These are phyloP conservation scores for Erythrolamprus reginae DNA, from an alignment of 2,113 vertebrate genomes.

Conservation along the genomic window DNA sequence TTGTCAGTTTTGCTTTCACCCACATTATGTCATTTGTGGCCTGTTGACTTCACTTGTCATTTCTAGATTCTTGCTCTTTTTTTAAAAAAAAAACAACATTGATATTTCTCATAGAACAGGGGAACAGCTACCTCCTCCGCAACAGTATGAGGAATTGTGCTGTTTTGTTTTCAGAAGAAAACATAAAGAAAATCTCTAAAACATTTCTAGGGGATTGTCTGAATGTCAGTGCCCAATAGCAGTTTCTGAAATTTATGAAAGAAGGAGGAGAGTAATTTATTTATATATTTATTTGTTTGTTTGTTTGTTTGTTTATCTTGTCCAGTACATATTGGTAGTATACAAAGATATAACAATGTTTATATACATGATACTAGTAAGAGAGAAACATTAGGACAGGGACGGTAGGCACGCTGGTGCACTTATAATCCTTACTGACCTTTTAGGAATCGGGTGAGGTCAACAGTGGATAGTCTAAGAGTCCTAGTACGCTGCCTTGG, in stretches of 20 bases:
- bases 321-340: too few relatives aligned
- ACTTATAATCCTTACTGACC: too few relatives aligned
- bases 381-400: too few relatives aligned
- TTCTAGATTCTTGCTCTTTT: not conserved
- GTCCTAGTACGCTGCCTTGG: too few relatives aligned
- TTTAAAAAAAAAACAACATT: not conserved
- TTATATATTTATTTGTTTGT: too few relatives aligned
- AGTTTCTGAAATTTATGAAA: slow-evolving; percentile 18
- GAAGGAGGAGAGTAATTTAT: not conserved
- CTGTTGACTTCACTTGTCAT: not conserved
- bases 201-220: not conserved
- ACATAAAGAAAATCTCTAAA: not conserved
- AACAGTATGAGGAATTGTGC: not conserved
- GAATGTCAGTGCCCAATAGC: not conserved
- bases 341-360: too few relatives aligned
- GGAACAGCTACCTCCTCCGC: not conserved
- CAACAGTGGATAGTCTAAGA: too few relatives aligned
- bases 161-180: not conserved
- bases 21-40: not conserved
- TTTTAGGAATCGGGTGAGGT: too few relatives aligned
- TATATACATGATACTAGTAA: too few relatives aligned
- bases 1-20: not conserved
- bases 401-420: too few relatives aligned
- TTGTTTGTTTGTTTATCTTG: too few relatives aligned
- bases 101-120: not conserved